Evolutionary conservation across 1,140 invertebrate species (phyloP).

Genomic region (Macrosteles quadrilineatus): DNA sequence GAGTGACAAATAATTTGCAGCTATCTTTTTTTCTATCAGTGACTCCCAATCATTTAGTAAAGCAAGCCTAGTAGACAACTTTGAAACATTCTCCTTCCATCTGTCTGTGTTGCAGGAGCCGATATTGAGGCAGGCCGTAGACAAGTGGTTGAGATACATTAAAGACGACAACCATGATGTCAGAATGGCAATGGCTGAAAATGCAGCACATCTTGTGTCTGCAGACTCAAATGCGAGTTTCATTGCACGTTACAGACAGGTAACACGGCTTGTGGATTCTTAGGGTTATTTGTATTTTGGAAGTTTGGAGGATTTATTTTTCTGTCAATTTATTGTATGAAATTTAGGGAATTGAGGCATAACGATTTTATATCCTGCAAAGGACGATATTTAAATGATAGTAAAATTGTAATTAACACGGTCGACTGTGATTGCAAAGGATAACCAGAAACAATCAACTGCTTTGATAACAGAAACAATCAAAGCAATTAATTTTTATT

Average conservation of each 20-base stretch:
- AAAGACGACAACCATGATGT: slow-evolving; percentile 12
- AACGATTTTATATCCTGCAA: too few species aligned
- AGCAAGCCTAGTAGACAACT: not conserved
- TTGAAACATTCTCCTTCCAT: not conserved
- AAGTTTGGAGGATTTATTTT: too few species aligned
- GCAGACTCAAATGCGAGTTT: not conserved
- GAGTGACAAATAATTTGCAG: not conserved
- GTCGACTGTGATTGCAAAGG: too few species aligned
- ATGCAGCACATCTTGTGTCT: not conserved
- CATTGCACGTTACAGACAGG: not conserved
- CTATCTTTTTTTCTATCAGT: not conserved
- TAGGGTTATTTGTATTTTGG: not conserved
- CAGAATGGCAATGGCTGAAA: slow-evolving; percentile 2
- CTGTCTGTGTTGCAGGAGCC: slow-evolving; percentile 32
- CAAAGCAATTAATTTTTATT: too few species aligned
- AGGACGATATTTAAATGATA: too few species aligned
- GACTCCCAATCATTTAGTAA: not conserved
- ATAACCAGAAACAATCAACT: too few species aligned
- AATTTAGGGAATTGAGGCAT: too few species aligned
- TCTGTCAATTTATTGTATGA: too few species aligned
- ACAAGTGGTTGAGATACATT: slow-evolving; percentile 5
- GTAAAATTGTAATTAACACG: too few species aligned
- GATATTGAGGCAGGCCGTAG: not conserved
- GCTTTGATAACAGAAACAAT: too few species aligned
- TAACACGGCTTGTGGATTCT: not conserved